Base-by-base conservation (phyloP, 2,113 vertebrate genomes). In the Columbina picui region DNA sequence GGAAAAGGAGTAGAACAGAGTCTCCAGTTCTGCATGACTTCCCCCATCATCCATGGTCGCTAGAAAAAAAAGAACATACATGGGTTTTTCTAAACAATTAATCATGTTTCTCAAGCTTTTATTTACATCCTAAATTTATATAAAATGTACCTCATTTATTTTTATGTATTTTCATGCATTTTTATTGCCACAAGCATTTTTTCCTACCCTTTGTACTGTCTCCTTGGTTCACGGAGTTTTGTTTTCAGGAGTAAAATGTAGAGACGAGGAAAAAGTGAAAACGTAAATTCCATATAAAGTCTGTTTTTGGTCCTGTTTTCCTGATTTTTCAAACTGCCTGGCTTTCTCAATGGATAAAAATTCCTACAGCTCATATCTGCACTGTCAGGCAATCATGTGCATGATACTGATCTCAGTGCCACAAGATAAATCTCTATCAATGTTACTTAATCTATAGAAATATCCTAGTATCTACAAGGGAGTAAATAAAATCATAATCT, bases 1-100 rank as follows among this genome's bases (percentile, higher is more conserved):
- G 30, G 47, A 49, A 73, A 71, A 60, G 32, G 16, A 55, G 9
- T 0, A 53, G 84, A 52, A 34, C 2, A 39, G 3, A n/a, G 25
- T 26, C 59, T 63, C 27, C 34, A n/a, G 30, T 52, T 41, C 69
- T 63, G 3, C 38, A 38, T 0, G 0, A 29, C 18, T n/a, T 65
- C 20, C 10, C 23, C 21, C 2, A 2, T 27, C 36, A 81, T 32
- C 41, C n/a, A 17, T 0, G 6, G n/a, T 12, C 49, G 70, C 76
- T 38, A 41, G 18, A 8, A 43, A 57, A n/a, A 43, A 85, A n/a
- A 83, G 0, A 80, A 30, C 9, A 67, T 16, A 68, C 45, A 29
- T 63, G 6, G 0, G 23, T 59, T 56, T 91, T 89, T 67, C 26
- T 41, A 38, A 89, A 26, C 13, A 55, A 15, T 26, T n/a, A 26